Percentiles rank a stretch among this genome's conserved stretches.
Evolutionary conservation across 37 sponge, comb jelly and placozoan species (phyloP).

Genomic region (Crambe crambe): DNA sequence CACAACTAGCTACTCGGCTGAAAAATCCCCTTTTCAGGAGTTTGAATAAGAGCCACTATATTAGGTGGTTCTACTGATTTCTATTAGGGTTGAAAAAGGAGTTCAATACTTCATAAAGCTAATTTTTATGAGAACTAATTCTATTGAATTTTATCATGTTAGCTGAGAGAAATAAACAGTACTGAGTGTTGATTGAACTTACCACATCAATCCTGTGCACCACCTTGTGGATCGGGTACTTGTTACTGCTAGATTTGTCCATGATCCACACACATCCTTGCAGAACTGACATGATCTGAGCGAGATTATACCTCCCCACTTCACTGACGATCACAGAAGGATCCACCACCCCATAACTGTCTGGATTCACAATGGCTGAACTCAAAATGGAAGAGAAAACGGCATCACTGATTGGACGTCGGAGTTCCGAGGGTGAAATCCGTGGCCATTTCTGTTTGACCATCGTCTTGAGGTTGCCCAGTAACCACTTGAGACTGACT

Average conservation of each 20-base stretch:
- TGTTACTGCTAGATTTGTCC: slow-evolving; percentile 5
- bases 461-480: slow-evolving; percentile 22
- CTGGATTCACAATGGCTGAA: slow-evolving; percentile 68
- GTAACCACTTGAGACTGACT: slow-evolving; percentile 47
- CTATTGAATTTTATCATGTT: too few species aligned
- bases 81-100: too few species aligned
- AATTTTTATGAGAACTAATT: too few species aligned
- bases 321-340: slow-evolving; percentile 6
- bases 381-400: slow-evolving; percentile 52
- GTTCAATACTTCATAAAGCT: too few species aligned
- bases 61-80: too few species aligned
- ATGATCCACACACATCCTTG: slow-evolving; percentile 64
- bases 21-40: too few species aligned
- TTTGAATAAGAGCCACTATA: too few species aligned
- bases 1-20: not conserved
- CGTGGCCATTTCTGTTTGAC: slow-evolving; percentile 44
- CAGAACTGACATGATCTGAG: slow-evolving; percentile 33
- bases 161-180: too few species aligned
- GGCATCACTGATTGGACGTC: slow-evolving; percentile 39
- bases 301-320: slow-evolving; percentile 53
- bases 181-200: too few species aligned
- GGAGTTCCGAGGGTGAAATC: slow-evolving; percentile 18
- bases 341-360: slow-evolving; percentile 52
- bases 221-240: slow-evolving; percentile 47
- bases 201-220: slow-evolving; percentile 46